Conservation (phyloP, 2,888 invertebrate species). For the Chrysolina americana region DNA sequence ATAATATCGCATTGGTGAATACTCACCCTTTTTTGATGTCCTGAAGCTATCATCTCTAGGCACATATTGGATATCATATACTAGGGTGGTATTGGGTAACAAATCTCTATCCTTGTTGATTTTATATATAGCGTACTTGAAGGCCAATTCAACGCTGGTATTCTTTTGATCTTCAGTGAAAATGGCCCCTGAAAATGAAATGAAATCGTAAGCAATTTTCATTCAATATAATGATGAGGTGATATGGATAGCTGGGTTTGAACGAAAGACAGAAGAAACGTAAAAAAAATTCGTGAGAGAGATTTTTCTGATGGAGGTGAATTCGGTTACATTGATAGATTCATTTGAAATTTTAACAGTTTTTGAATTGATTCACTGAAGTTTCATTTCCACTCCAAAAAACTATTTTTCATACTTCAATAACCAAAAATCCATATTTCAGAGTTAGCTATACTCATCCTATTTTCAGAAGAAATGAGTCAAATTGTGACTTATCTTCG, state of each 20-base stretch:
- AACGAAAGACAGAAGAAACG: not conserved
- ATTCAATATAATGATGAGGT: not conserved
- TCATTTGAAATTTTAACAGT: no score
- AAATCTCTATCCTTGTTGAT: conserved; percentile 91
- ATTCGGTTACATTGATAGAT: no score
- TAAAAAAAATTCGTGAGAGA: no score
- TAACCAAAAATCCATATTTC: no score
- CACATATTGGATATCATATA: conserved; percentile 94
- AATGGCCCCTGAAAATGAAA: conserved; percentile 83
- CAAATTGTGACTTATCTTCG: no score
- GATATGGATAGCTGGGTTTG: no score
- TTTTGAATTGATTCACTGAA: no score
- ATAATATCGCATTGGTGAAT: not conserved
- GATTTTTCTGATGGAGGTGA: no score
- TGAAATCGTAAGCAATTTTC: not conserved
- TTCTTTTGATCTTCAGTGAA: conserved; percentile 93
- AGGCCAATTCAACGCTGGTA: conserved; percentile 89
- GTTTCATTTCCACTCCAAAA: no score
- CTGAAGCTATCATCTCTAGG: conserved; percentile 92
- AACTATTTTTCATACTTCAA: no score
- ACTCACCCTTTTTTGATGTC: conserved; percentile 89
- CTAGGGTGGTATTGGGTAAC: conserved; percentile 87
- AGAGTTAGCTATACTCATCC: no score
- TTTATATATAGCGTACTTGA: conserved; percentile 94
- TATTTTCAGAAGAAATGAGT: no score